Base-by-base conservation (phyloP, 2,888 invertebrate species). In the Ormyrus rosae region DNA sequence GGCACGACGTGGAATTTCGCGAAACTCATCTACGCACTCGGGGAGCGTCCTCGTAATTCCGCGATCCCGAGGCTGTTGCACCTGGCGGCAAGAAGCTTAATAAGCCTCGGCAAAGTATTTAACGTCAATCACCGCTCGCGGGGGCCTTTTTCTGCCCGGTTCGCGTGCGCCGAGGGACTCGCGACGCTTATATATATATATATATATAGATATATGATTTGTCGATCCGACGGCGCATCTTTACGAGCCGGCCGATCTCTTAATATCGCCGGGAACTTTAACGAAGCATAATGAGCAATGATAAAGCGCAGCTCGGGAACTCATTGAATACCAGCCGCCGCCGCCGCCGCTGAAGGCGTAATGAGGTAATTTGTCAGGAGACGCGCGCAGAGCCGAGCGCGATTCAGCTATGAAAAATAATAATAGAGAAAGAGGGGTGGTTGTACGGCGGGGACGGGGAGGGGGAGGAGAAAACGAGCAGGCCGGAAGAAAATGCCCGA, bases 351-450 rank as follows among this genome's bases (percentile, higher is more conserved):
- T 6, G 13, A 46, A 55, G 9, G 53, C 46, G 78, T 78, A 73
- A 78, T 68, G 74, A 79, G 58, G 70, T 56, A 74, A 79, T 79
- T 79, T 63, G 79, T 79, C 64, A 74, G 4, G 55, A 55, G 34
- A 8, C 61, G 55, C 11, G 53, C 19, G 19, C 19, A 19, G 8
- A 19, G 8, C 46, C 48, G 10, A 64, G 45, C 10, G 6, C 51
- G 34, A 50, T 71, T 65, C 65, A 45, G 61, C 10, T 60, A 58
- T 61, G 67, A 72, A 67, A 78, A 67, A 72, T 72, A 65, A 67
- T 71, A 67, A 72, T 67, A 63, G 67, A 53, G 51, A 8, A n/a
- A 11, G 2, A 19, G 55, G 34, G 5, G 51, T 5, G 72, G 19
- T 19, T 19, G 1, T 1, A 19, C 19, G 19, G 19, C 19, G 1